phyloP scores from a whole-genome alignment of 2,797 vertebrate genomes.

The Pseudomugil gertrudae region DNA sequence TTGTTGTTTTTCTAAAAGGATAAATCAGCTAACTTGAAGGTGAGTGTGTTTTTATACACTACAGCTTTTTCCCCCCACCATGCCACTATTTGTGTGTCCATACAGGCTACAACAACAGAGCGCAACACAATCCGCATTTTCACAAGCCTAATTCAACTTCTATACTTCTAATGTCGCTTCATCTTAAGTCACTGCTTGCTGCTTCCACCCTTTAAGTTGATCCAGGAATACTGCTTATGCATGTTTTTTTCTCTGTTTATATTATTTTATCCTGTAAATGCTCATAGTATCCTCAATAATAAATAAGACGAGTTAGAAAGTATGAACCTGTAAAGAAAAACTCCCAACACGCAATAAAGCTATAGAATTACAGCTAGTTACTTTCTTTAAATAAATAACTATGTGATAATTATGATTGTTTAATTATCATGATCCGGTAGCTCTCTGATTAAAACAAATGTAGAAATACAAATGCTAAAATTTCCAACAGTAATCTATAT shows the following conservation, averaged over 20 bases:
- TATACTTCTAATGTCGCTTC: slow-evolving; percentile 24
- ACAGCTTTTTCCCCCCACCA: slow-evolving; percentile 50
- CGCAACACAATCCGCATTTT: slow-evolving; percentile 48
- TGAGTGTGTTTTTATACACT: slow-evolving; percentile 74
- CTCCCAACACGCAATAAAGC: not conserved
- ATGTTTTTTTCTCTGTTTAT: slow-evolving; percentile 30
- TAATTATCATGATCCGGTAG: not conserved
- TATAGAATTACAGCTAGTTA: not conserved
- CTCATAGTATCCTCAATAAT: not conserved
- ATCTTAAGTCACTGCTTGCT: slow-evolving; percentile 56
- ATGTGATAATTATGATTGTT: not conserved
- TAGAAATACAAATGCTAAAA: not conserved
- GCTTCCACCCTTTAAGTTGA: slow-evolving; percentile 50
- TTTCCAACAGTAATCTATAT: slow-evolving; percentile 15
- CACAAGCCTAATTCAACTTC: slow-evolving; percentile 50
- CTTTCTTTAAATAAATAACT: not conserved
- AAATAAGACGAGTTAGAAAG: not conserved
- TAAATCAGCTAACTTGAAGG: slow-evolving; percentile 78
- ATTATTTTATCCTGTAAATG: not conserved
- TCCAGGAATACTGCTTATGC: slow-evolving; percentile 38
- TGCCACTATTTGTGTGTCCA: slow-evolving; percentile 58
- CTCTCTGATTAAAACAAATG: not conserved
- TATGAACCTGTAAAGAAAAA: not conserved
- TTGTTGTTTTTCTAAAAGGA: slow-evolving; percentile 81
- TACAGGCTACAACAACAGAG: slow-evolving; percentile 39